These are phyloP conservation scores for Cancer borealis DNA, from an alignment of 2,888 invertebrate species.

Conservation along the genomic window DNA sequence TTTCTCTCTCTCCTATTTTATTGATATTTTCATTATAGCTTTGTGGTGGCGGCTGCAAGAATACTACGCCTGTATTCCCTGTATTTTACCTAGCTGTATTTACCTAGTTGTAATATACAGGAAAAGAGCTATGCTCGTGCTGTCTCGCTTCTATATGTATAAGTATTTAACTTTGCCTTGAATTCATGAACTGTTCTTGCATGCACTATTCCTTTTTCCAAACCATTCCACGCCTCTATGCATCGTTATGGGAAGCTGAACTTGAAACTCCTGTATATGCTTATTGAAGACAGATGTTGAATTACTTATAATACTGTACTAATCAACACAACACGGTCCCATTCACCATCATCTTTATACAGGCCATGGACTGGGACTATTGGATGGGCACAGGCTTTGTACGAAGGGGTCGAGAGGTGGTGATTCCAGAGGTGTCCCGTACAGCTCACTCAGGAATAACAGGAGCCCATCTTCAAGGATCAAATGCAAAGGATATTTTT, in stretches of 20 bases:
- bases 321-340: neutral
- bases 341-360: neutral
- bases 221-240: too few species aligned
- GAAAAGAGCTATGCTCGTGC: too few species aligned
- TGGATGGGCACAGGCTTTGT: constrained; percentile 67
- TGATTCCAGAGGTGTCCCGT: constrained; percentile 66
- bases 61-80: too few species aligned
- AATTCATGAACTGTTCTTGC: too few species aligned
- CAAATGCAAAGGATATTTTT: neutral
- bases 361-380: constrained; percentile 70
- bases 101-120: too few species aligned
- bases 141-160: too few species aligned
- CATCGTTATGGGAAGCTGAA: too few species aligned
- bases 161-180: too few species aligned
- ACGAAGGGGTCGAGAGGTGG: constrained; percentile 52
- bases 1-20: neutral
- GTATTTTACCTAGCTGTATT: too few species aligned
- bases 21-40: too few species aligned
- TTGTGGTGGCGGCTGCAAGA: too few species aligned
- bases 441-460: constrained; percentile 60
- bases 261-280: neutral
- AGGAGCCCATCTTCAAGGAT: constrained; percentile 56
- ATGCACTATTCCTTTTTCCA: too few species aligned
- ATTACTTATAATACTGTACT: neutral
- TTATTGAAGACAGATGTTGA: neutral